A percentile compares a stretch with the other conserved stretches of the same genome.
Evolutionary conservation across 1,140 invertebrate species (phyloP).

Genomic region (Papilio glaucus): DNA sequence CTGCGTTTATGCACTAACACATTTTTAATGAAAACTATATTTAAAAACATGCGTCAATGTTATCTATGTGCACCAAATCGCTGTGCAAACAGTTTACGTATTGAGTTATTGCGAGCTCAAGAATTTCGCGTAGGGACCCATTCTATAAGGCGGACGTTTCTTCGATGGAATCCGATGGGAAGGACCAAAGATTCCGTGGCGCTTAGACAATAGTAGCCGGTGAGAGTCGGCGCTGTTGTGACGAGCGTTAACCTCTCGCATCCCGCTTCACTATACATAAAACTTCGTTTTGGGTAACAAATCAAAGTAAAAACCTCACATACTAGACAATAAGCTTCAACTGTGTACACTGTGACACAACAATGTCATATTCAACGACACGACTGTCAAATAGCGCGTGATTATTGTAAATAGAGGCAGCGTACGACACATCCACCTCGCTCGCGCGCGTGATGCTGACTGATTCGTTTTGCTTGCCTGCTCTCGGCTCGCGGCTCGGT

Average conservation of each 20-base stretch:
- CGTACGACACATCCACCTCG: constrained; percentile 60
- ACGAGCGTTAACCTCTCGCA: constrained; percentile 81
- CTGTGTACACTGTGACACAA: constrained; percentile 67
- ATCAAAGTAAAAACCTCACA: constrained; percentile 51
- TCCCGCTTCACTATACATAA: constrained; percentile 57
- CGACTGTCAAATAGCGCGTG: constrained; percentile 76
- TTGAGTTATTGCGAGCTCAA: constrained; percentile 55
- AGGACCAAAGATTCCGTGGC: constrained; percentile 80
- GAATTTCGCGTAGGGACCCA: constrained; percentile 67
- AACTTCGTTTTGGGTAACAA: constrained; percentile 48
- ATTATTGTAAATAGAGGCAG: constrained; percentile 52
- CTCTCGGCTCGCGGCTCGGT: constrained; percentile 72
- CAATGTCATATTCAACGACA: constrained; percentile 67
- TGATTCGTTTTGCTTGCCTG: constrained; percentile 69
- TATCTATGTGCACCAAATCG: constrained; percentile 64
- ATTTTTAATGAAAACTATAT: not conserved
- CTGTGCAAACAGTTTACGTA: constrained; percentile 69
- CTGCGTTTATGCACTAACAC: constrained; percentile 31
- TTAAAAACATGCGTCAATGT: constrained; percentile 50
- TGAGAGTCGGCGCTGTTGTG: constrained; percentile 80
- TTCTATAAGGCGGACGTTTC: constrained; percentile 69
- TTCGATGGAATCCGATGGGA: constrained; percentile 77
- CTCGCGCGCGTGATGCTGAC: constrained; percentile 79
- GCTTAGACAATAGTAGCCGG: constrained; percentile 80
- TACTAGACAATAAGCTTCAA: constrained; percentile 61